Percentiles rank a stretch among this genome's conserved stretches.
Conservation (phyloP, 2,797 vertebrate genomes). For the Babyrousa celebensis region DNA sequence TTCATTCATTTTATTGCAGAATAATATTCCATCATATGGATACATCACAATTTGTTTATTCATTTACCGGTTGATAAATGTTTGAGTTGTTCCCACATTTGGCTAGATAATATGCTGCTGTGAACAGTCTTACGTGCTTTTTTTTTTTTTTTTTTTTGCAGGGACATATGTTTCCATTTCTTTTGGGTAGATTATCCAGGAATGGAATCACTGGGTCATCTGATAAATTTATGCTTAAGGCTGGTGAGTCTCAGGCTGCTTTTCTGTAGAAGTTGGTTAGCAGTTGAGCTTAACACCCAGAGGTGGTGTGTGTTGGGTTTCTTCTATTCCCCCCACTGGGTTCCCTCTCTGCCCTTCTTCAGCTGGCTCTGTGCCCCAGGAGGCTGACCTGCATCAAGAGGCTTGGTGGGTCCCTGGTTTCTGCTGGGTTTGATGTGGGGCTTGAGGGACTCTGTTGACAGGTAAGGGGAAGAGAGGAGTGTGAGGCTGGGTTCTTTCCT, state of each 20-base stretch:
- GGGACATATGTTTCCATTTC: neutral
- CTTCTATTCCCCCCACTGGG: neutral
- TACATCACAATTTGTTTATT: neutral
- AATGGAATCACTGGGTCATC: neutral
- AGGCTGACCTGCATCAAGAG: neutral
- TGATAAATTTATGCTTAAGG: neutral
- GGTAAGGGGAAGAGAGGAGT: neutral
- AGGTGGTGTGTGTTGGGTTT: neutral
- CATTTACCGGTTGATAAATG: neutral
- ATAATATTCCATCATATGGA: neutral
- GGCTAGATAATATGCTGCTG: neutral
- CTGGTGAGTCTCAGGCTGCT: neutral
- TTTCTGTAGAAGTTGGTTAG: neutral
- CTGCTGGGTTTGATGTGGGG: neutral
- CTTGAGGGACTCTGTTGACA: neutral
- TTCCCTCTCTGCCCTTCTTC: neutral
- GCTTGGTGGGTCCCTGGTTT: neutral
- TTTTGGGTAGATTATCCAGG: neutral
- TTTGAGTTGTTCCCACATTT: neutral
- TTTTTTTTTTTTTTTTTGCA: neutral
- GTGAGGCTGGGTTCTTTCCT: neutral
- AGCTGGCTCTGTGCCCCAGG: neutral
- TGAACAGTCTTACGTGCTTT: neutral
- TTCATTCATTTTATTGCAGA: neutral
- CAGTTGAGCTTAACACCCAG: neutral